Evolutionary conservation across 2,797 vertebrate genomes (phyloP), one percentile per base, ranked within the genome.

Genomic region (Labroides dimidiatus): DNA sequence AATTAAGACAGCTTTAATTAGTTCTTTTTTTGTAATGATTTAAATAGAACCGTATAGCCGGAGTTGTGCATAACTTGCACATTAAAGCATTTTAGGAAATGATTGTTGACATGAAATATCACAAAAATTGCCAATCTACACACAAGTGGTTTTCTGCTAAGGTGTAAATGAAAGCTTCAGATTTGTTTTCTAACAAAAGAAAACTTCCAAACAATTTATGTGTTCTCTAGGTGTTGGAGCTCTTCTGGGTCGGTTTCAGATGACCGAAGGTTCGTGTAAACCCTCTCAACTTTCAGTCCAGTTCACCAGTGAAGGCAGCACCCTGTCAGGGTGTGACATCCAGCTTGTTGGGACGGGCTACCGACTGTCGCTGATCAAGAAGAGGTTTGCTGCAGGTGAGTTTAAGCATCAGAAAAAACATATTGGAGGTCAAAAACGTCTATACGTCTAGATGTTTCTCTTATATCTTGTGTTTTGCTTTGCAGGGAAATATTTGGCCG

Each of bases 401-500:
- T 92, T 49, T 60, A 11, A 57, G 65, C 60, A 2, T 65, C 59
- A 27, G 27, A 45, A 44, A n/a, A 41, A 27, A 23, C 1, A 6
- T 50, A n/a, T 33, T 33, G 7, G 30, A 33, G 4, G 30, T 33
- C 24, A 30, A n/a, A 39, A 13, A n/a, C 19, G 13, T 14, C 12
- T 39, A 9, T 13, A 10, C 7, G 16, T 3, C 36, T 19, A 21
- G 19, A 50, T 47, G 2, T 15, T 17, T 58, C 49, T 55, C 56
- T 87, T 64, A 80, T 71, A 19, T 52, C 9, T 79, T 67, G 75
- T 5, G 8, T 81, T 93, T 85, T 88, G 0, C 91, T 93, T 89
- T 89, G 39, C 85, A 99, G 98, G 97, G 90, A 99, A 99, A 94
- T 99, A 99, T 89, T 93, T 99, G 95, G 97, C 98, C 0, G 97